These are phyloP conservation scores for Sinocyclocheilus maitianheensis DNA, from an alignment of 2,113 vertebrate genomes.

Conservation along the genomic window DNA sequence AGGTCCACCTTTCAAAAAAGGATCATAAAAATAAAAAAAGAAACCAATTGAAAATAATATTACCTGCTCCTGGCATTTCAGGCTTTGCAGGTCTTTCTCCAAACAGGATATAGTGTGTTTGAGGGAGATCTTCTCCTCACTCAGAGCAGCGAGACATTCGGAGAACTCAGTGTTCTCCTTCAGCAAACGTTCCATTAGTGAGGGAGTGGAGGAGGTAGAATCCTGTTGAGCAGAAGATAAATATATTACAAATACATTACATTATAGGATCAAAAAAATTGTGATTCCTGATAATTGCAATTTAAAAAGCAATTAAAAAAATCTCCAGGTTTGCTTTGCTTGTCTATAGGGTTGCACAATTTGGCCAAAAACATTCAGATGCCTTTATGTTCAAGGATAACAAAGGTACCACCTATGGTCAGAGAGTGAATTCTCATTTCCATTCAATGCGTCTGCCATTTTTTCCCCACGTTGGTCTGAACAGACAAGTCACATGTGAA, in stretches of 20 bases:
- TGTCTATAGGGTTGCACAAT: too few species aligned
- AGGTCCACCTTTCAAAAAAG: too few species aligned
- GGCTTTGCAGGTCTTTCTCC: slow-evolving; percentile 68
- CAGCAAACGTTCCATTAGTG: slow-evolving; percentile 73
- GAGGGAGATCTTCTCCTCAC: slow-evolving; percentile 73
- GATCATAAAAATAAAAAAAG: too few species aligned
- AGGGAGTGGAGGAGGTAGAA: slow-evolving; percentile 34
- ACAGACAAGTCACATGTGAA: too few species aligned
- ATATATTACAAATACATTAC: background rate
- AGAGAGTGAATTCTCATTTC: too few species aligned
- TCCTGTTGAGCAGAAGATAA: slow-evolving; percentile 21
- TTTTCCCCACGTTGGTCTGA: too few species aligned
- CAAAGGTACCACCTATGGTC: too few species aligned
- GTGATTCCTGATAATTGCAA: too few species aligned
- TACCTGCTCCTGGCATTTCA: slow-evolving; percentile 56
- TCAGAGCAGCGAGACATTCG: slow-evolving; percentile 64
- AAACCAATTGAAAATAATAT: background rate
- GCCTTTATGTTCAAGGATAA: too few species aligned
- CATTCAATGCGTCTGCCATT: too few species aligned
- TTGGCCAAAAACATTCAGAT: background rate
- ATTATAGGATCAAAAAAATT: too few species aligned
- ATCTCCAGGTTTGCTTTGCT: background rate
- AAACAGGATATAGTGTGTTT: slow-evolving; percentile 69
- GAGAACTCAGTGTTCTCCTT: slow-evolving; percentile 79
- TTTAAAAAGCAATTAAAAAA: background rate